phyloP scores from a whole-genome alignment of 1,140 invertebrate species.

The Drosophila willistoni region DNA sequence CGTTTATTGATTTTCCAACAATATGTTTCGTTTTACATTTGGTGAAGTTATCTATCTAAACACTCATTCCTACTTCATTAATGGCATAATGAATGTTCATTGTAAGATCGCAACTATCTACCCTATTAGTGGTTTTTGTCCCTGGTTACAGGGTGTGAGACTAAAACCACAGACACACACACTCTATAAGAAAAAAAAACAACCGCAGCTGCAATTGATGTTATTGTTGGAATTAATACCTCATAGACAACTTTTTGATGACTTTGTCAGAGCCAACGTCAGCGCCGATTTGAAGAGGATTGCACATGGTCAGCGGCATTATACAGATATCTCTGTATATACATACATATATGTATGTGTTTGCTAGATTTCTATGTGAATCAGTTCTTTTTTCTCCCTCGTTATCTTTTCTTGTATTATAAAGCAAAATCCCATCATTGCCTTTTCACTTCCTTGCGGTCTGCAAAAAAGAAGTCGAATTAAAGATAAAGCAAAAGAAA shows the following conservation, averaged over 20 bases:
- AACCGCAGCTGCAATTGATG: conserved; percentile 28
- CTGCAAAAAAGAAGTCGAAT: conserved; percentile 37
- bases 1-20: too few relatives aligned
- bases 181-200: background rate
- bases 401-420: conserved; percentile 51
- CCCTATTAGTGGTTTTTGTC: too few relatives aligned
- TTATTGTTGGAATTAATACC: conserved; percentile 43
- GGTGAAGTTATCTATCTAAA: too few relatives aligned
- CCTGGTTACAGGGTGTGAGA: too few relatives aligned
- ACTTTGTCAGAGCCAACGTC: conserved; percentile 3
- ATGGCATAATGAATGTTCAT: too few relatives aligned
- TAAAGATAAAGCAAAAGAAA: conserved; percentile 35
- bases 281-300: background rate
- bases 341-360: background rate
- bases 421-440: conserved; percentile 36
- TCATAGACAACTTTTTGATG: conserved; percentile 9
- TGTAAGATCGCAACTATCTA: too few relatives aligned
- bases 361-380: conserved; percentile 11
- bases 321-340: background rate
- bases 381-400: background rate
- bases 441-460: conserved; percentile 60
- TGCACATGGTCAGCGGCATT: conserved; percentile 8
- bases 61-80: too few relatives aligned
- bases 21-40: too few relatives aligned
- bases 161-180: too few relatives aligned